Conservation (phyloP, 2,797 vertebrate genomes). For the Brachymystax lenok region DNA sequence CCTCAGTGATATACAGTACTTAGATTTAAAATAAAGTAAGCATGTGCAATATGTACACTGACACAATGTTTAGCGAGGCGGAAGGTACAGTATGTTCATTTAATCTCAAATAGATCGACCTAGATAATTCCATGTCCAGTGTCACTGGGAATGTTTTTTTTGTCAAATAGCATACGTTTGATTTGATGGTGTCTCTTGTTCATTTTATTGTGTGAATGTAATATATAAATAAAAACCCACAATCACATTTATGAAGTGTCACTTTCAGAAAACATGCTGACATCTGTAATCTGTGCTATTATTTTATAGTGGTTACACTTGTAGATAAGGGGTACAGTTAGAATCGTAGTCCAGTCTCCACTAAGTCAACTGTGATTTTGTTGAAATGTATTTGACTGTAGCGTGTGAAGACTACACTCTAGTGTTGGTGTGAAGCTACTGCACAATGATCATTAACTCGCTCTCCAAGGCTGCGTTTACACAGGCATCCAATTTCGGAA, state of each 20-base stretch:
- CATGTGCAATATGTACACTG: conserved; percentile 19
- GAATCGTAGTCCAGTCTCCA: no score
- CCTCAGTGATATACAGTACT: background rate
- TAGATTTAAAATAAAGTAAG: background rate
- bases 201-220: background rate
- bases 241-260: background rate
- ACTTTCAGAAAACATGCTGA: background rate
- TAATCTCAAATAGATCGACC: background rate
- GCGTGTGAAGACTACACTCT: background rate
- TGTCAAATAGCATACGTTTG: no score
- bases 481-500: no score
- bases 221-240: background rate
- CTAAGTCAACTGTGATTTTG: no score
- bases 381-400: background rate
- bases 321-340: no score
- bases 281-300: background rate
- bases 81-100: background rate
- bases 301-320: no score
- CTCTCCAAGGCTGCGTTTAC: background rate
- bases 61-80: conserved; percentile 29
- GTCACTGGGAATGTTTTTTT: background rate
- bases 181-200: background rate
- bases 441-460: background rate
- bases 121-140: background rate
- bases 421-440: background rate